Evolutionary conservation across 1,140 invertebrate genomes (phyloP), one percentile per base, ranked within the genome.

Genomic region (Bombus huntii): DNA sequence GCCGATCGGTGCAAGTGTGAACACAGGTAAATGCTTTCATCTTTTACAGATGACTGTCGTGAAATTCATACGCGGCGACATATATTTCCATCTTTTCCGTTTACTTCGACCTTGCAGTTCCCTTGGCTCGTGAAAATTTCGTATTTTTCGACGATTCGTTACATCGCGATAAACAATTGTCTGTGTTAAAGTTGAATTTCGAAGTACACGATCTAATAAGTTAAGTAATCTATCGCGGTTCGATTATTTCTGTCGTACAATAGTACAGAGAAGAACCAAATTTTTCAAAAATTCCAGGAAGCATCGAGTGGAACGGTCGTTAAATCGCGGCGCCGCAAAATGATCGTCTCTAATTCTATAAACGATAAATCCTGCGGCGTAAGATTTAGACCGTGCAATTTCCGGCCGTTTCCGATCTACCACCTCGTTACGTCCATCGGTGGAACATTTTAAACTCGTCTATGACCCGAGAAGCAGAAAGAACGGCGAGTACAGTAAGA

Each of bases 321-420:
- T 53, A 53, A 53, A 53, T 53, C 47, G 18, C 47, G 18, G 5
- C 47, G 57, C 3, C 6, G 62, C 28, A 15, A 5, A 15, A 31
- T 4, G 31, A 66, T 66, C n/a, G n/a, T n/a, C 39, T 72, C 76
- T 85, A 85, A 85, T 85, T 85, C 83, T 62, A 80, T 66, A 73
- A 85, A 53, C 77, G 77, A 72, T 84, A 79, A 84, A 79, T 85
- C 75, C 34, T 31, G 39, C 15, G 53, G 37, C 59, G 31, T 34
- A 62, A 68, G 76, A 84, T 71, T 84, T 59, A 78, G 76, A 84
- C 76, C 68, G 83, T 57, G 76, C 76, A 85, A 85, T 85, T 85
- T 85, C 83, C 83, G 66, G 39, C 31, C 47, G 83, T 65, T 80
- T 80, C 66, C 83, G 83, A 85, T 73, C 59, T 34, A n/a, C 73